A percentile compares a stretch with the other conserved stretches of the same genome.
phyloP scores from a whole-genome alignment of 2,113 vertebrate species.

The Oxyruncus cristatus region DNA sequence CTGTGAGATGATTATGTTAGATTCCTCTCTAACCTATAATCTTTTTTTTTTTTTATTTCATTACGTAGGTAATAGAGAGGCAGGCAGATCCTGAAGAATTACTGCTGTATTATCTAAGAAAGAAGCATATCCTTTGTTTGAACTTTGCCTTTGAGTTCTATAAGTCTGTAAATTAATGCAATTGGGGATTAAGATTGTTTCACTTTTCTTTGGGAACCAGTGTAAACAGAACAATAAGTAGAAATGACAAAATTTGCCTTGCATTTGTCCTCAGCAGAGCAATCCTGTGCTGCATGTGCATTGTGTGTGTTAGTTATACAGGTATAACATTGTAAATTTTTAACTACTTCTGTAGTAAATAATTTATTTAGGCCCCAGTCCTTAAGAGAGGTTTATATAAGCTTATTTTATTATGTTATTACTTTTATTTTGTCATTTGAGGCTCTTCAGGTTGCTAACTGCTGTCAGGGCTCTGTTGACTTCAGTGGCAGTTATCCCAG shows the following conservation, averaged over 20 bases:
- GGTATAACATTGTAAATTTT: not conserved
- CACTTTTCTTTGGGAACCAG: not conserved
- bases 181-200: not conserved
- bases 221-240: not conserved
- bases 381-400: not conserved
- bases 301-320: not conserved
- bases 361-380: not conserved
- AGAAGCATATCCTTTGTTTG: constrained; percentile 51
- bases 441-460: not conserved
- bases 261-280: not conserved
- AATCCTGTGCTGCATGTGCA: not conserved
- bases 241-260: not conserved
- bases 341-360: not conserved
- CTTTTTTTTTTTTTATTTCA: not conserved
- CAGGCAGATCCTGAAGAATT: constrained; percentile 48
- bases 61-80: constrained; percentile 47
- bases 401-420: not conserved
- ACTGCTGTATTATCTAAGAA: constrained; percentile 58
- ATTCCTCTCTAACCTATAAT: not conserved
- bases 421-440: not conserved
- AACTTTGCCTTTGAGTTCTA: not conserved
- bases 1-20: not conserved
- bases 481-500: not conserved
- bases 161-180: not conserved
- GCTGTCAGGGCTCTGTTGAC: not conserved